Evolutionary conservation across 35 echinoderm and acorn worm species (phyloP).

Genomic region (Heliocidaris tuberculata): DNA sequence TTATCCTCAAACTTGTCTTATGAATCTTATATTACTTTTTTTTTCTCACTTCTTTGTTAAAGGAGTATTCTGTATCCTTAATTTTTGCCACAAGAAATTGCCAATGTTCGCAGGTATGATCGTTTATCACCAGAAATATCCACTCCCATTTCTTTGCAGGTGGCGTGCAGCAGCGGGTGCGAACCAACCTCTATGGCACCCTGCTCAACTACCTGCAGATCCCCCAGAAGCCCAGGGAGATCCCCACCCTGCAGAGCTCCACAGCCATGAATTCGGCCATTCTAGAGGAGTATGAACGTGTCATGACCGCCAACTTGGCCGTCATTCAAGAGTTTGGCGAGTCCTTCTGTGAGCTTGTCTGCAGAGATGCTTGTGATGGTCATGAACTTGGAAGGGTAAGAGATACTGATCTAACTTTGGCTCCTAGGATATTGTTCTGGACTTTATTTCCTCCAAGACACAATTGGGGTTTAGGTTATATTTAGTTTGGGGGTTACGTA

Average conservation of each 20-base stretch:
- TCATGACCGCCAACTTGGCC: slow-evolving; percentile 70
- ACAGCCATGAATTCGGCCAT: slow-evolving; percentile 64
- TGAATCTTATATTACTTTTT: too few species aligned
- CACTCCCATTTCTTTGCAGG: slow-evolving; percentile 15
- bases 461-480: not conserved
- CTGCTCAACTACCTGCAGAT: slow-evolving; percentile 88
- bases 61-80: too few species aligned
- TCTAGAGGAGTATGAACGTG: slow-evolving; percentile 74
- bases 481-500: too few species aligned
- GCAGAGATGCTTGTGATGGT: slow-evolving; percentile 90
- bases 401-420: not conserved
- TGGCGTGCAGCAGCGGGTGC: slow-evolving; percentile 73
- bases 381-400: slow-evolving; percentile 92
- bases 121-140: not conserved
- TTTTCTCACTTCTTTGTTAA: too few species aligned
- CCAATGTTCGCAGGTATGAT: too few species aligned
- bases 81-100: too few species aligned
- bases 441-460: too few species aligned
- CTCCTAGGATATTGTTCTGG: too few species aligned
- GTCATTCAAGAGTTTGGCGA: slow-evolving; percentile 88
- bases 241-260: slow-evolving; percentile 58
- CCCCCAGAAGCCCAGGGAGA: slow-evolving; percentile 72
- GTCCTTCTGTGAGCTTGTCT: slow-evolving; percentile 79
- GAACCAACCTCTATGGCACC: slow-evolving; percentile 88
- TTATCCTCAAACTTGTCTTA: too few species aligned